Evolutionary conservation across 2,113 vertebrate species (phyloP), one percentile per base, ranked within the genome.

Genomic region (Mirounga angustirostris): DNA sequence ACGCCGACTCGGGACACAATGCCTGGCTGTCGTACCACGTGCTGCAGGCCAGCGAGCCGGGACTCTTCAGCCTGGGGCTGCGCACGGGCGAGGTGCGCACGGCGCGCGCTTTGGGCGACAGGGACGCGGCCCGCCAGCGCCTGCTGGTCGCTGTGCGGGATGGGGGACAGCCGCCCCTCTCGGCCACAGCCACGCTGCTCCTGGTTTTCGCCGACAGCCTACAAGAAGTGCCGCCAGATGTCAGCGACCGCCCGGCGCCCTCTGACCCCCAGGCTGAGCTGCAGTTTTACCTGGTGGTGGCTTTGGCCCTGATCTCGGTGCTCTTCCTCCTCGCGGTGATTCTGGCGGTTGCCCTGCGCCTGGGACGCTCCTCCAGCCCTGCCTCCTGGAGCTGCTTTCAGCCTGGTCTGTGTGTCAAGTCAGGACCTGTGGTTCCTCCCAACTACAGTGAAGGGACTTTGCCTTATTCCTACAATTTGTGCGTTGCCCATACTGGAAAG

Each of bases 131-230:
- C 67, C 98, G 96, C 0, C 99, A 99, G 65, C 91, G 99, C 61
- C 98, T 99, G 87, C 98, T 99, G 89, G 98, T 99, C 52, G 80
- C 98, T 28, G 99, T 99, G 86, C 99, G 98, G 88, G 99, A 99
- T 73, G 98, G 98, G 50, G 97, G 99, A 19, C 98, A 69, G 95
- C 98, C 98, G 5, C 58, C 96, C 4, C 83, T 97, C 16, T 97
- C 96, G 7, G 95, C 97, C 61, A 98, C 98, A 22, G 98, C 98
- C 30, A 97, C 96, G 43, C 90, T 98, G 28, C 98, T 98, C 30
- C 98, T 99, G 79, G 97, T 99, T 1, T 98, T 99, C 50, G 98
- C 99, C 0, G 97, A 99, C 94, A 98, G 98, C 12, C 91, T 98
- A 1, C 98, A 98, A n/a, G 94, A 98, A 26, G 96, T 28, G 2